Evolutionary conservation across 1,140 invertebrate genomes (phyloP), one percentile per base, ranked within the genome.

Genomic region (Helicorthomorpha holstii): DNA sequence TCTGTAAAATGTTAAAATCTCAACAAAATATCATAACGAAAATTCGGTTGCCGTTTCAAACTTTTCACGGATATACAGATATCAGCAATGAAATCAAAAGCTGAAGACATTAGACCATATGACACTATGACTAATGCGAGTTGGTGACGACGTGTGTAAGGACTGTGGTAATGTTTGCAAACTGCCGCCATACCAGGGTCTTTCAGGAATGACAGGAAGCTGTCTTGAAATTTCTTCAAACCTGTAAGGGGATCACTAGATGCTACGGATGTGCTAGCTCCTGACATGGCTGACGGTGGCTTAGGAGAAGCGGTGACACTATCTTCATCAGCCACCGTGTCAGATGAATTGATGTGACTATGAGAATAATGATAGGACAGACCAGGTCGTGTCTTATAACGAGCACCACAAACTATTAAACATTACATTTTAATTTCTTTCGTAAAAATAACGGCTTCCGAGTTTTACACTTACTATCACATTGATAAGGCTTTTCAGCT

Each of bases 281-380:
- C n/a, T n/a, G n/a, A n/a, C n/a, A n/a, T n/a, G n/a, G n/a, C n/a
- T n/a, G 55, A 50, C 16, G 64, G 59, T 47, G 62, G 50, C 24
- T 51, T 54, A 29, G 59, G 51, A 38, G 57, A 68, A 66, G 63
- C 61, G 19, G 64, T 56, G 27, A 58, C 50, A 19, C 53, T 54
- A 44, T 56, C 59, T 54, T 59, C 59, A 49, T 67, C 65, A 16
- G 62, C 62, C 27, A 63, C 58, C 23, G 60, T 58, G 48, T 62
- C 44, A 25, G 44, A 48, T 43, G 59, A 52, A 43, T 82, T 83
- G 73, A 87, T 82, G 75, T 94, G 92, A 62, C 88, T 89, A 76
- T 95, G 91, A 67, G 83, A 82, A 75, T 90, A 91, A 78, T 97
- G 93, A 76, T 96, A 96, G 60, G 87, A 89, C 62, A 97, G 76